These are phyloP conservation scores for Hyalella azteca DNA, from an alignment of 2,888 invertebrate genomes.

Conservation along the genomic window DNA sequence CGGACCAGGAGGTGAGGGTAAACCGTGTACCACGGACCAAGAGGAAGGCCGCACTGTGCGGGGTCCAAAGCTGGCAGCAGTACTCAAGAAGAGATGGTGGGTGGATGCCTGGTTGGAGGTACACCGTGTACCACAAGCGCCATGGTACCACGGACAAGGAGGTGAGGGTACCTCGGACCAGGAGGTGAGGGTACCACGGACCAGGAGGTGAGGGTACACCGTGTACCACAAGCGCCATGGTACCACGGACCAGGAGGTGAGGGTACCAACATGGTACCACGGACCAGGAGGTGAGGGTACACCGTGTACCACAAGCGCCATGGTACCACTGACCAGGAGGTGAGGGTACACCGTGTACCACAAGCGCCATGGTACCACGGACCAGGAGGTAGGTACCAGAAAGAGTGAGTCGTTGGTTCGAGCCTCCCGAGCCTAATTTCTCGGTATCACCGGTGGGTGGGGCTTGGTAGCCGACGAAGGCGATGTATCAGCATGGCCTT, in stretches of 20 bases:
- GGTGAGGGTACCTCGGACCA: conserved; percentile 60
- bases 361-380: conserved; percentile 61
- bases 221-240: conserved; percentile 73
- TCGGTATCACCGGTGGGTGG: too few relatives aligned
- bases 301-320: conserved; percentile 77
- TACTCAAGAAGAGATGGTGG: too few relatives aligned
- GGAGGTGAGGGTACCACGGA: conserved; percentile 61
- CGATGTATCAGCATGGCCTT: too few relatives aligned
- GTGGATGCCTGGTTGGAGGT: too few relatives aligned
- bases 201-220: conserved; percentile 71
- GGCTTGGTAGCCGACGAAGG: too few relatives aligned
- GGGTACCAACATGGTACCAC: too few relatives aligned
- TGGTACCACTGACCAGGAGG: conserved; percentile 61
- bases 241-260: conserved; percentile 61
- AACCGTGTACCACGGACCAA: not conserved
- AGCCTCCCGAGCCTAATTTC: too few relatives aligned
- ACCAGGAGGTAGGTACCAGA: conserved; percentile 61
- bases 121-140: conserved; percentile 80
- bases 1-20: conserved; percentile 61
- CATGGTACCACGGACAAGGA: conserved; percentile 61
- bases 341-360: conserved; percentile 73
- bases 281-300: conserved; percentile 67
- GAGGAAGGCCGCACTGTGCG: too few relatives aligned
- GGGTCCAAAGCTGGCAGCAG: too few relatives aligned
- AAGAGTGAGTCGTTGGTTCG: too few relatives aligned